A percentile compares a stretch with the other conserved stretches of the same genome.
Evolutionary conservation across 2,888 invertebrate species (phyloP).

Genomic region (Zygothrica quintamaculata): DNA sequence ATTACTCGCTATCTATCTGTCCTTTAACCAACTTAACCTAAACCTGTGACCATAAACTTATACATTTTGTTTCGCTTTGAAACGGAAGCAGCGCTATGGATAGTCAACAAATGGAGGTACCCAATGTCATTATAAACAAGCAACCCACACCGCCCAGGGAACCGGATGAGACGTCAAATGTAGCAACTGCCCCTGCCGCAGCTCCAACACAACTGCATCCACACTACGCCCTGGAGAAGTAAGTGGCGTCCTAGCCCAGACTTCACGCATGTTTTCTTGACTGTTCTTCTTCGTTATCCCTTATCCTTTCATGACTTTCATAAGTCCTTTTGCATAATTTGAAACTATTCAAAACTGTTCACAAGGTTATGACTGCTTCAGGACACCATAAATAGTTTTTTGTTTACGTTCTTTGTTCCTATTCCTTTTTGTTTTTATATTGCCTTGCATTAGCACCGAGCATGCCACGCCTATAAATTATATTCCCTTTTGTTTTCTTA

Average conservation of each 20-base stretch:
- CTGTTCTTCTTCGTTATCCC: slow-evolving; percentile 32
- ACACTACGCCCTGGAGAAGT: slow-evolving; percentile 80
- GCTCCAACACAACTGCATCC: slow-evolving; percentile 66
- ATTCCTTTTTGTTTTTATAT: slow-evolving; percentile 24
- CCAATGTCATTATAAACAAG: slow-evolving; percentile 80
- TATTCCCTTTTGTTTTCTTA: no score
- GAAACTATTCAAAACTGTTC: not conserved
- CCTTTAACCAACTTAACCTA: slow-evolving; percentile 12
- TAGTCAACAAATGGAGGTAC: slow-evolving; percentile 37
- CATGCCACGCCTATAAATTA: slow-evolving; percentile 10
- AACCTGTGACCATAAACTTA: slow-evolving; percentile 37
- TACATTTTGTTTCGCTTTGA: slow-evolving; percentile 22
- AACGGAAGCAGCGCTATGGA: slow-evolving; percentile 57
- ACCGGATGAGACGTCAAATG: slow-evolving; percentile 30
- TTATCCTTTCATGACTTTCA: slow-evolving; percentile 8
- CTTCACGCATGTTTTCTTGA: slow-evolving; percentile 54
- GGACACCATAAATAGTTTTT: slow-evolving; percentile 4
- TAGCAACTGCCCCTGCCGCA: slow-evolving; percentile 41
- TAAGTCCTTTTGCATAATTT: slow-evolving; percentile 1
- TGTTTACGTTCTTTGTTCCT: slow-evolving; percentile 1
- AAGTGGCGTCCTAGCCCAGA: slow-evolving; percentile 68
- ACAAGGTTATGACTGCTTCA: slow-evolving; percentile 1
- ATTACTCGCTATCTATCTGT: slow-evolving; percentile 1
- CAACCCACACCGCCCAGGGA: slow-evolving; percentile 75
- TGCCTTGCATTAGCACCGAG: slow-evolving; percentile 1